phyloP scores from a whole-genome alignment of 1,140 invertebrate species.

The Parapsyche elsis region DNA sequence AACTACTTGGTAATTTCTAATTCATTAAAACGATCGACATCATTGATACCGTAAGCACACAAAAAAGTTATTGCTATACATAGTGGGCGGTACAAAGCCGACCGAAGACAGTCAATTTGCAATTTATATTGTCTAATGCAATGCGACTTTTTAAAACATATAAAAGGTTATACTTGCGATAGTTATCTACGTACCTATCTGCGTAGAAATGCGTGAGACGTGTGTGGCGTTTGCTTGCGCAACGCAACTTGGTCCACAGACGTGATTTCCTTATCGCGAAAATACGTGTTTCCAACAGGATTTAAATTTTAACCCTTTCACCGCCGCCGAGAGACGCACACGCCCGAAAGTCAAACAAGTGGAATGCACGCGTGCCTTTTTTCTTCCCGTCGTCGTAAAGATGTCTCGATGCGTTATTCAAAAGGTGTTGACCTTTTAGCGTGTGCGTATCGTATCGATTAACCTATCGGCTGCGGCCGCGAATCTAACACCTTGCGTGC shows the following conservation, averaged over 20 bases:
- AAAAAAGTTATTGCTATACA: no score
- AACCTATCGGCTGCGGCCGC: slow-evolving; percentile 3
- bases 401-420: background rate
- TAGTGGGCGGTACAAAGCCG: no score
- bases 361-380: background rate
- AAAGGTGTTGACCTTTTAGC: slow-evolving; percentile 9
- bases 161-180: no score
- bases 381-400: background rate
- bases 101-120: no score
- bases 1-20: slow-evolving; percentile 2
- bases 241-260: slow-evolving; percentile 11
- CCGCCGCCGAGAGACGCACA: background rate
- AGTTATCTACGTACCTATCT: background rate
- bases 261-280: slow-evolving; percentile 25
- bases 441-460: slow-evolving; percentile 12
- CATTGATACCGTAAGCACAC: background rate
- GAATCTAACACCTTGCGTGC: slow-evolving; percentile 3
- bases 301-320: background rate
- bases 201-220: slow-evolving; percentile 1
- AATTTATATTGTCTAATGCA: no score
- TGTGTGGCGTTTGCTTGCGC: slow-evolving; percentile 15
- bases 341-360: background rate
- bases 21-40: background rate
- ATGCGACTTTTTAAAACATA: no score
- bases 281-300: background rate